These are phyloP conservation scores for Drosophila miranda DNA, from an alignment of 1,140 invertebrate genomes.

Conservation along the genomic window DNA sequence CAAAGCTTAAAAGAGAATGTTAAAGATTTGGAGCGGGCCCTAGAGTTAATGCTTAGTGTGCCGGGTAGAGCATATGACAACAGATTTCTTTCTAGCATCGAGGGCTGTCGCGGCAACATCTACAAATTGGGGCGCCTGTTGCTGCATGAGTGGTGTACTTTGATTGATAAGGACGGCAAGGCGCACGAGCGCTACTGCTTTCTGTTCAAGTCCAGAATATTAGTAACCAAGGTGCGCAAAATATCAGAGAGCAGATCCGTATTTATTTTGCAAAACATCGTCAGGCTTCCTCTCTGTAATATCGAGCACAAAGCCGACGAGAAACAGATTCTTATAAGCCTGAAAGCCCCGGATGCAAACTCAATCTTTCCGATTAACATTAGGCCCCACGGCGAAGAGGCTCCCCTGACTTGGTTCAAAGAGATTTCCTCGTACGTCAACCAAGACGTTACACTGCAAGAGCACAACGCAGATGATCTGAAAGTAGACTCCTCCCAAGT, in stretches of 20 bases:
- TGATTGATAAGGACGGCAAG: conserved; percentile 89
- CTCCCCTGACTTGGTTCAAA: conserved; percentile 90
- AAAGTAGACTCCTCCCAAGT: conserved; percentile 84
- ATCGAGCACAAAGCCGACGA: conserved; percentile 88
- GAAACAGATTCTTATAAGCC: conserved; percentile 88
- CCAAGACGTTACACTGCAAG: conserved; percentile 89
- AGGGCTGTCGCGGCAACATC: conserved; percentile 94
- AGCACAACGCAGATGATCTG: conserved; percentile 91
- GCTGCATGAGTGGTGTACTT: conserved; percentile 96
- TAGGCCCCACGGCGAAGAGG: conserved; percentile 88
- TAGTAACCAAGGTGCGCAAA: conserved; percentile 94
- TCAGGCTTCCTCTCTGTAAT: conserved; percentile 92
- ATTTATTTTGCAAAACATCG: conserved; percentile 94
- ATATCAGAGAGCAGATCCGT: conserved; percentile 92
- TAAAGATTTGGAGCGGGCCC: conserved; percentile 94
- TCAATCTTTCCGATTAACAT: conserved; percentile 85
- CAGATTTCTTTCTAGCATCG: conserved; percentile 94
- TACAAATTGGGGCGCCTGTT: conserved; percentile 95
- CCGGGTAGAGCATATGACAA: conserved; percentile 95
- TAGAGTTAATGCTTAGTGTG: conserved; percentile 97
- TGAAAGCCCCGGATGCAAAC: conserved; percentile 83
- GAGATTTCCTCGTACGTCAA: conserved; percentile 90
- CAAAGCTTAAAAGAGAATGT: conserved; percentile 94
- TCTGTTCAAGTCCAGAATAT: conserved; percentile 94
- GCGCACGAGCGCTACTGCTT: conserved; percentile 95